Conservation (phyloP, 2,113 vertebrate species). For the Protomyctophum bolini region DNA sequence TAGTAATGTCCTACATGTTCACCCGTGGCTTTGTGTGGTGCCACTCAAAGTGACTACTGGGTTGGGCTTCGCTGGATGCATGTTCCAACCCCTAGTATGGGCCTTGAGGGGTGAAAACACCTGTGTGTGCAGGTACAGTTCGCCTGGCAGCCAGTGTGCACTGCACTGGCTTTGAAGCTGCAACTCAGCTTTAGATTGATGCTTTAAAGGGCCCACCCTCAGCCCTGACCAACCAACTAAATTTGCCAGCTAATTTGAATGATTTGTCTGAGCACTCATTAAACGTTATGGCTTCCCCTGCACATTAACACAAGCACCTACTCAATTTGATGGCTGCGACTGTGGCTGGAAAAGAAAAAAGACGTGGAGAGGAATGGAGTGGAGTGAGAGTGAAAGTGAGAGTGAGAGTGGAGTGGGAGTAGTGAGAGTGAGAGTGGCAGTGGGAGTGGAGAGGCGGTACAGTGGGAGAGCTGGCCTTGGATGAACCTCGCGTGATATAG, state of each 20-base stretch:
- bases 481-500: conserved; percentile 50
- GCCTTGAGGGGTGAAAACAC: too few relatives aligned
- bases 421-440: neutral
- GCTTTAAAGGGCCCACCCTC: conserved; percentile 13
- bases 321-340: conserved; percentile 48
- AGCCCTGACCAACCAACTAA: conserved; percentile 10
- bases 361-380: too few relatives aligned
- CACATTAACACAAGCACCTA: conserved; percentile 46
- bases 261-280: conserved; percentile 53
- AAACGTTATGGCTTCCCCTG: conserved; percentile 54
- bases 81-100: too few relatives aligned
- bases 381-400: neutral
- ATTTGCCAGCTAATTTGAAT: conserved; percentile 41
- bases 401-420: neutral
- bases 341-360: conserved; percentile 11
- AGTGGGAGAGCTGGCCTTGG: conserved; percentile 41
- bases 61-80: too few relatives aligned
- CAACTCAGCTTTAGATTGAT: conserved; percentile 10
- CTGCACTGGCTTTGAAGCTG: neutral
- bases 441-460: neutral
- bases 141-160: too few relatives aligned
- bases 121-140: too few relatives aligned
- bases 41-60: too few relatives aligned
- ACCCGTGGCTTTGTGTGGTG: too few relatives aligned
- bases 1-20: too few relatives aligned